Percentiles rank a stretch among this genome's conserved stretches.
Evolutionary conservation across 2,888 invertebrate species (phyloP).

Genomic region (Lampropteryx suffumata): DNA sequence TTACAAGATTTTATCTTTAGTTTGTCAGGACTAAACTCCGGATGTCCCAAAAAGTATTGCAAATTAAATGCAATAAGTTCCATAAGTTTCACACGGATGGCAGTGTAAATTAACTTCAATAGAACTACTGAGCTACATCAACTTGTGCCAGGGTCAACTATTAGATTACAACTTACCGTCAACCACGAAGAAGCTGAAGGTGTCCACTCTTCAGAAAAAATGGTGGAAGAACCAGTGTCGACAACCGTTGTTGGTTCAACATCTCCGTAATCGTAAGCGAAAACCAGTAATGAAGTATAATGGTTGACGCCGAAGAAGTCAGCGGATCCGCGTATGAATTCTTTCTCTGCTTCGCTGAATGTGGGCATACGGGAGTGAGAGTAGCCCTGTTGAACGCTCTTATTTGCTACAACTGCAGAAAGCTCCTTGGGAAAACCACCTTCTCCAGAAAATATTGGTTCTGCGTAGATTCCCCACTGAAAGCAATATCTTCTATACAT

Average conservation of each 20-base stretch:
- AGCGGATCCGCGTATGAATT: constrained; percentile 50
- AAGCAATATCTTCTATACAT: constrained; percentile 6
- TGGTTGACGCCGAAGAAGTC: constrained; percentile 85
- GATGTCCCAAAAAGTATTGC: too few relatives aligned
- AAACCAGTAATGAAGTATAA: constrained; percentile 76
- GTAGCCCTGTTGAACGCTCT: constrained; percentile 68
- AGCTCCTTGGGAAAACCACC: constrained; percentile 81
- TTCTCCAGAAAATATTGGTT: constrained; percentile 72
- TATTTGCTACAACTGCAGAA: constrained; percentile 64
- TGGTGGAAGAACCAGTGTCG: constrained; percentile 44
- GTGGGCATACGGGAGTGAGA: constrained; percentile 65
- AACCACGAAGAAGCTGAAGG: constrained; percentile 54
- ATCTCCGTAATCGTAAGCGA: constrained; percentile 35
- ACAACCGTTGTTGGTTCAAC: constrained; percentile 36
- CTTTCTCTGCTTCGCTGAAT: constrained; percentile 65
- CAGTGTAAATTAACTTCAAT: too few relatives aligned
- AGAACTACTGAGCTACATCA: too few relatives aligned
- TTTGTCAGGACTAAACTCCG: too few relatives aligned
- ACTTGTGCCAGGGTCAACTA: too few relatives aligned
- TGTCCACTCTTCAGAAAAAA: constrained; percentile 48
- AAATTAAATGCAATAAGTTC: too few relatives aligned
- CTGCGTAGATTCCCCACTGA: constrained; percentile 70
- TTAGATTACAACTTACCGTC: too few relatives aligned
- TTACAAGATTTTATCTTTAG: too few relatives aligned
- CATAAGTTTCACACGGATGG: too few relatives aligned